Percentiles rank a stretch among this genome's conserved stretches.
These are phyloP conservation scores for Lophura swinhoii DNA, from an alignment of 2,797 vertebrate species.

Conservation along the genomic window DNA sequence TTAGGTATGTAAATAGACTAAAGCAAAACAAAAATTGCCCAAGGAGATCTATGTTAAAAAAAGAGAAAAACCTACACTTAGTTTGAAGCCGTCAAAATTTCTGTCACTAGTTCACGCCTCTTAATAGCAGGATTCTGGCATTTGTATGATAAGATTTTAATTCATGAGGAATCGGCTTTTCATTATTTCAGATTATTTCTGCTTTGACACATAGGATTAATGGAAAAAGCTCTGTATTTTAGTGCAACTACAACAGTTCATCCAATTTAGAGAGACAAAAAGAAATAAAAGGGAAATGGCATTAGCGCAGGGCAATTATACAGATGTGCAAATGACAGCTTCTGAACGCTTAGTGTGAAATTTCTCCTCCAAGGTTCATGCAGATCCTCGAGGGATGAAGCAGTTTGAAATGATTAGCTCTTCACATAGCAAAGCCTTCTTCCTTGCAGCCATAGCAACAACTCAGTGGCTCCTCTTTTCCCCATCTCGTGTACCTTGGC, in stretches of 20 bases:
- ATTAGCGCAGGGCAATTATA: constrained; percentile 57
- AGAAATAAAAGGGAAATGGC: constrained; percentile 36
- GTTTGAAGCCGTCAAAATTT: constrained; percentile 21
- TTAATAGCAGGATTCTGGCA: constrained; percentile 30
- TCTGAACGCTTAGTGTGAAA: constrained; percentile 54
- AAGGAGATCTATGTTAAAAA: neutral
- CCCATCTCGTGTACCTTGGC: constrained; percentile 73
- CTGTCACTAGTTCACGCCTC: neutral
- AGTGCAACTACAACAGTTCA: constrained; percentile 24
- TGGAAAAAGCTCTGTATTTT: constrained; percentile 11
- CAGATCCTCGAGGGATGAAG: constrained; percentile 62
- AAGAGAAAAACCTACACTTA: neutral
- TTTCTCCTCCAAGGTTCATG: constrained; percentile 55
- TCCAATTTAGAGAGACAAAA: constrained; percentile 46
- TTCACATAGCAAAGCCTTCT: constrained; percentile 62
- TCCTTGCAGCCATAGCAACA: constrained; percentile 80
- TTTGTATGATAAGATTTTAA: constrained; percentile 50
- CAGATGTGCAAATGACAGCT: constrained; percentile 48
- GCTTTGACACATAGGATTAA: constrained; percentile 55
- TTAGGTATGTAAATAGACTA: neutral
- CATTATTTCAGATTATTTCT: constrained; percentile 44
- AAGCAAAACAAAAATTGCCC: constrained; percentile 34
- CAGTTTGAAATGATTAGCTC: constrained; percentile 63
- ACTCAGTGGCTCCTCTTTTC: constrained; percentile 56
- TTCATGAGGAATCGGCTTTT: constrained; percentile 25